Evolutionary conservation across 2,113 vertebrate genomes (phyloP).

Genomic region (Hemichromis elongatus): DNA sequence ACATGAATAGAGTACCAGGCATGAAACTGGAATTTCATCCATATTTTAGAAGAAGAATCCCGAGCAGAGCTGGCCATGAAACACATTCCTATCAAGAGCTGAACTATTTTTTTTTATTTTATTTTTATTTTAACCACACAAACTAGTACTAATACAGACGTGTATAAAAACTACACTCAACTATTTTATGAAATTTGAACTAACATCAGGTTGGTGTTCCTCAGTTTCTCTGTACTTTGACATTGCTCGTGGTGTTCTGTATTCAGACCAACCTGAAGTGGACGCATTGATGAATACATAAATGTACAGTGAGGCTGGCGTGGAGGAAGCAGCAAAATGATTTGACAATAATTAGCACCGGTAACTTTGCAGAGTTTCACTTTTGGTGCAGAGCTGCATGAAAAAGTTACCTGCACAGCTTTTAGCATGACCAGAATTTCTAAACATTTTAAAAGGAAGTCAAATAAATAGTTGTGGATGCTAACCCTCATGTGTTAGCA

Average conservation of each 20-base stretch:
- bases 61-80: neutral
- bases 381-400: neutral
- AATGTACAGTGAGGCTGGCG: neutral
- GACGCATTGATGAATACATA: neutral
- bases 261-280: neutral
- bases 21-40: neutral
- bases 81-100: neutral
- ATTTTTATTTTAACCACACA: neutral
- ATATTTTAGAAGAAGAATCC: neutral
- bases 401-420: rapidly evolving
- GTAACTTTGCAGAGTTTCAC: neutral
- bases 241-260: neutral
- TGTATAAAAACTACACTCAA: neutral
- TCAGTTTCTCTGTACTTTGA: neutral
- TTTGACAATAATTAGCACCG: neutral
- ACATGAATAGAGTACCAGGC: neutral
- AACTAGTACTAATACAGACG: rapidly evolving
- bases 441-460: neutral
- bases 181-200: neutral
- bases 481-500: neutral
- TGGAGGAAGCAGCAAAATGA: neutral
- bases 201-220: neutral
- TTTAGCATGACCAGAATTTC: neutral
- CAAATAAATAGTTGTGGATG: neutral
- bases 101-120: too few relatives aligned